Evolutionary conservation across 2,113 vertebrate species (phyloP).

Genomic region (Cavia aperea): DNA sequence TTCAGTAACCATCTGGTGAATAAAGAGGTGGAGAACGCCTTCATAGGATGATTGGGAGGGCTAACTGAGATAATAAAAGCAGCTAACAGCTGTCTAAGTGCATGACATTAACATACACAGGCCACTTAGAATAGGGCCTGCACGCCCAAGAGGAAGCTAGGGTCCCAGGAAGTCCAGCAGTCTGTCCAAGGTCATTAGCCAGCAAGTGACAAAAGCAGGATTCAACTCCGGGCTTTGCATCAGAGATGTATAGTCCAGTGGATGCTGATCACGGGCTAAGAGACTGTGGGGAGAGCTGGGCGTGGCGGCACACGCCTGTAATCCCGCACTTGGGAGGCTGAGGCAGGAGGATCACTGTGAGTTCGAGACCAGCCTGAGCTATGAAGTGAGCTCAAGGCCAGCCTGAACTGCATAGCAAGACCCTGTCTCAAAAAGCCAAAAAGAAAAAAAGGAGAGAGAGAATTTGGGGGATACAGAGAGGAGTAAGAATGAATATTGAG

Average conservation of each 20-base stretch:
- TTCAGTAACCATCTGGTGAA: not conserved
- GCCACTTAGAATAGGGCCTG: not conserved
- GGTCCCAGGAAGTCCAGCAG: not conserved
- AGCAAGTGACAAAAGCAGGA: not conserved
- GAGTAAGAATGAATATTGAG: too few relatives aligned
- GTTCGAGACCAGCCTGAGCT: too few relatives aligned
- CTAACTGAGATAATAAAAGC: not conserved
- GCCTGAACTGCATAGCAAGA: too few relatives aligned
- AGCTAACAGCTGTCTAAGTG: not conserved
- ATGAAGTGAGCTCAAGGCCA: too few relatives aligned
- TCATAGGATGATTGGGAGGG: not conserved
- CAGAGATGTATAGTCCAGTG: too few relatives aligned
- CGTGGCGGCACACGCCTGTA: too few relatives aligned
- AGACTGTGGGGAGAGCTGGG: not conserved
- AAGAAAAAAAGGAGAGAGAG: too few relatives aligned
- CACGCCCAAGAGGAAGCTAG: not conserved
- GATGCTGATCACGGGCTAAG: too few relatives aligned
- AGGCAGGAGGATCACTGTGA: too few relatives aligned
- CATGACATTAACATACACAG: rapidly evolving
- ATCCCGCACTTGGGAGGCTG: too few relatives aligned
- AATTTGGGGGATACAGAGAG: too few relatives aligned
- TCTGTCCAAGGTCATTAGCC: not conserved
- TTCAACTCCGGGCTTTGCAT: not conserved
- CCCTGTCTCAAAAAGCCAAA: too few relatives aligned
- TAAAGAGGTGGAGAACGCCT: not conserved